phyloP scores from a whole-genome alignment of 1,140 invertebrate genomes.

The Sitophilus oryzae region DNA sequence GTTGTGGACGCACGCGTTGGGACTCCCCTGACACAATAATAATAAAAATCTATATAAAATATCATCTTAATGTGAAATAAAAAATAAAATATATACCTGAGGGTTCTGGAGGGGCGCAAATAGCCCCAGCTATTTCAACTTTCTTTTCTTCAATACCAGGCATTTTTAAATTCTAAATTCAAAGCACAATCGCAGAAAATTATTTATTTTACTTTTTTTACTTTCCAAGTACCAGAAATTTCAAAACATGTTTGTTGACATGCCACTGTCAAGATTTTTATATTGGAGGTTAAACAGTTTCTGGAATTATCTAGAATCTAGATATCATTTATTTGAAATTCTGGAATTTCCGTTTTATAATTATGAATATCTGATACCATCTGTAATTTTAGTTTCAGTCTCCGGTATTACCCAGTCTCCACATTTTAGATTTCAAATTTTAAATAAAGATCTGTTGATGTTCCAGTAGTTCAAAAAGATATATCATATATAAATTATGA shows the following conservation, averaged over 20 bases:
- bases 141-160: slow-evolving; percentile 11
- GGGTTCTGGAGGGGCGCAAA: slow-evolving; percentile 6
- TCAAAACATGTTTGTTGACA: too few species aligned
- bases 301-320: background rate
- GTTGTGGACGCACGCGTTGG: slow-evolving; percentile 18
- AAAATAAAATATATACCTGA: background rate
- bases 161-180: background rate
- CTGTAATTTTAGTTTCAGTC: too few species aligned
- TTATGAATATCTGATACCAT: too few species aligned
- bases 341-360: too few species aligned
- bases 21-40: background rate
- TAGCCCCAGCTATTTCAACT: slow-evolving; percentile 12
- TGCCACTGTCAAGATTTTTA: background rate
- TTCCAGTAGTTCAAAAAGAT: too few species aligned
- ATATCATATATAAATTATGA: too few species aligned
- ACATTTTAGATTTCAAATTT: too few species aligned
- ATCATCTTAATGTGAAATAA: background rate
- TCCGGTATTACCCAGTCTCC: too few species aligned
- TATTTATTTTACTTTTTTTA: background rate
- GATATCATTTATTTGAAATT: too few species aligned
- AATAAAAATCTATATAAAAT: background rate
- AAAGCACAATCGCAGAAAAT: background rate
- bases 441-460: too few species aligned
- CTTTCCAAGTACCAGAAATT: background rate
- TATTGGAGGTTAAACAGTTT: background rate